These are phyloP conservation scores for Salvelinus alpinus DNA, from an alignment of 2,113 vertebrate species.

Conservation along the genomic window DNA sequence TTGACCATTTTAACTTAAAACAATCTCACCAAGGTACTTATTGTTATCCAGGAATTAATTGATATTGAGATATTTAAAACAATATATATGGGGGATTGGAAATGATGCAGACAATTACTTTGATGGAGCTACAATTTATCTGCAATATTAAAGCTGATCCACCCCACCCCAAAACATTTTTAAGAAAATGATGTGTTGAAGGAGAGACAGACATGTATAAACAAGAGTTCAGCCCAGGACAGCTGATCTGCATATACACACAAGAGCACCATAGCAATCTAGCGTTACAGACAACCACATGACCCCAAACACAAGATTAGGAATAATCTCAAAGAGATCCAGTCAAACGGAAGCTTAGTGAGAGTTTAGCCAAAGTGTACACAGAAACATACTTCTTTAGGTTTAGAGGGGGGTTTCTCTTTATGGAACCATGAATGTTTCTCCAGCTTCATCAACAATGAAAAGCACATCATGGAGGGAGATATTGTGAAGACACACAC, in stretches of 20 bases:
- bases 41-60: too few species aligned
- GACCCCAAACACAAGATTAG: slow-evolving; percentile 23
- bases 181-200: too few species aligned
- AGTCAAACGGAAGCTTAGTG: slow-evolving; percentile 16
- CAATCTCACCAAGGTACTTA: too few species aligned
- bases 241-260: background rate
- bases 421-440: background rate
- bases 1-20: too few species aligned
- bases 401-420: background rate
- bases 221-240: background rate
- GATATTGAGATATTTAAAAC: too few species aligned
- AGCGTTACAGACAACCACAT: slow-evolving; percentile 20
- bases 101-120: too few species aligned
- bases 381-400: slow-evolving; percentile 16
- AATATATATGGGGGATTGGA: too few species aligned
- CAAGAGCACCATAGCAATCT: background rate
- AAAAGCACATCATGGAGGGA: slow-evolving; percentile 53
- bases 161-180: too few species aligned
- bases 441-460: slow-evolving; percentile 39
- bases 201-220: background rate
- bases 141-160: too few species aligned
- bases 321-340: slow-evolving; percentile 11
- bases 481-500: background rate
- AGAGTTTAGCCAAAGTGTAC: slow-evolving; percentile 23
- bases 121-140: too few species aligned